Conservation (phyloP, 2,888 invertebrate species). For the Polymixis flavicincta region DNA sequence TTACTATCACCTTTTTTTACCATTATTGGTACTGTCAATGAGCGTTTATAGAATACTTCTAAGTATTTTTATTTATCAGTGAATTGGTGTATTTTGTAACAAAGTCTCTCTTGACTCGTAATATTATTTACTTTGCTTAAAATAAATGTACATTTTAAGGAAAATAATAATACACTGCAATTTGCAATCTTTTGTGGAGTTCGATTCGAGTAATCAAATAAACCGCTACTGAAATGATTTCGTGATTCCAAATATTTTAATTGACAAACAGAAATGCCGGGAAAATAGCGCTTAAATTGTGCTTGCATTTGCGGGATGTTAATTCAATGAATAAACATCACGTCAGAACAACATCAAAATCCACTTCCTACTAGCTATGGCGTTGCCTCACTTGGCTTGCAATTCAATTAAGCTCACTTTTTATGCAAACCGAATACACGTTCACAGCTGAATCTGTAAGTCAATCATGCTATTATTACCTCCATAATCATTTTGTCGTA, state of each 20-base stretch:
- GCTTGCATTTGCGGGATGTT: constrained; percentile 87
- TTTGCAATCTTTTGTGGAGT: constrained; percentile 77
- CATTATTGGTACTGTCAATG: background rate
- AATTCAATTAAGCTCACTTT: constrained; percentile 58
- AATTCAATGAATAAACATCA: constrained; percentile 87
- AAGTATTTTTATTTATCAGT: background rate
- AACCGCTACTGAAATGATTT: constrained; percentile 87
- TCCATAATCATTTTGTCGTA: constrained; percentile 32
- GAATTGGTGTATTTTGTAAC: background rate
- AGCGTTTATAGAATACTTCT: background rate
- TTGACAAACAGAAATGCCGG: constrained; percentile 88
- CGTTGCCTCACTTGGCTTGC: constrained; percentile 63
- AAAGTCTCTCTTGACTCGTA: background rate
- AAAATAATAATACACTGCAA: constrained; percentile 72
- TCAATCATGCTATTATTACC: constrained; percentile 37
- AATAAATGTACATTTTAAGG: constrained; percentile 34
- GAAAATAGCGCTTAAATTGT: constrained; percentile 88
- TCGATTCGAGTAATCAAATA: constrained; percentile 82
- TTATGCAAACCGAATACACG: constrained; percentile 51
- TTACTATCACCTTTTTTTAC: no score
- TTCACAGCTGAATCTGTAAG: constrained; percentile 41
- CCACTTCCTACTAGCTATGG: constrained; percentile 73
- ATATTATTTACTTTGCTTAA: background rate
- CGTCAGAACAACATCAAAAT: constrained; percentile 80
- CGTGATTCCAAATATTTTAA: constrained; percentile 89